Conservation (phyloP, 2,113 vertebrate species). For the Plecturocebus donacophilus region DNA sequence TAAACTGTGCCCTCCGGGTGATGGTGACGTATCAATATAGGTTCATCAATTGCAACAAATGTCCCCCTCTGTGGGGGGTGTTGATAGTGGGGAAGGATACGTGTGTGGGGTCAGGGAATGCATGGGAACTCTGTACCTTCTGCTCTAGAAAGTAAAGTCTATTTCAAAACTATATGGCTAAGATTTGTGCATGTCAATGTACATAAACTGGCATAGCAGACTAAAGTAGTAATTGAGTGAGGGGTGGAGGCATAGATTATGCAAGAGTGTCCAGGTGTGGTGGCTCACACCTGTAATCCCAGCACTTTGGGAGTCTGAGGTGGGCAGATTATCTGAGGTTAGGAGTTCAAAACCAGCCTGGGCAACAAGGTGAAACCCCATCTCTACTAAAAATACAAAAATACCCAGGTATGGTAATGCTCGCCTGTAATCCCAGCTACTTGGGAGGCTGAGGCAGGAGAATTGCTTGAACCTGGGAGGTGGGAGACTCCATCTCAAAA, state of each 20-base stretch:
- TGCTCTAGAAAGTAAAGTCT: neutral
- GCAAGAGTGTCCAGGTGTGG: neutral
- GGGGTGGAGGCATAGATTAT: no score
- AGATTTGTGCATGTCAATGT: neutral
- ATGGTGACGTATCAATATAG: neutral
- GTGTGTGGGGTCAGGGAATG: rapidly evolving
- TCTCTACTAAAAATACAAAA: no score
- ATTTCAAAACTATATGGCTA: neutral
- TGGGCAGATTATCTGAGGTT: no score
- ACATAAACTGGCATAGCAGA: neutral
- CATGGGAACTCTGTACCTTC: neutral
- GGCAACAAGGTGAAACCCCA: no score
- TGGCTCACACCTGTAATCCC: no score
- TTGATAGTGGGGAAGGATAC: neutral
- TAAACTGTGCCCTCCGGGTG: neutral
- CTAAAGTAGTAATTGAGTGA: neutral
- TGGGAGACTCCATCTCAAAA: rapidly evolving
- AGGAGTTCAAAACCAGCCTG: no score
- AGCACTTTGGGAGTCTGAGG: no score
- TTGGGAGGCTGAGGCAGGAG: no score
- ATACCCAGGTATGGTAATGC: no score
- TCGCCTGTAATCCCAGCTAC: no score
- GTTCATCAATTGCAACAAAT: neutral
- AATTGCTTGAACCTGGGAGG: no score
- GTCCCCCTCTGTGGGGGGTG: neutral